These are phyloP conservation scores for Limnephilus lunatus DNA, from an alignment of 2,888 invertebrate species.

Conservation along the genomic window DNA sequence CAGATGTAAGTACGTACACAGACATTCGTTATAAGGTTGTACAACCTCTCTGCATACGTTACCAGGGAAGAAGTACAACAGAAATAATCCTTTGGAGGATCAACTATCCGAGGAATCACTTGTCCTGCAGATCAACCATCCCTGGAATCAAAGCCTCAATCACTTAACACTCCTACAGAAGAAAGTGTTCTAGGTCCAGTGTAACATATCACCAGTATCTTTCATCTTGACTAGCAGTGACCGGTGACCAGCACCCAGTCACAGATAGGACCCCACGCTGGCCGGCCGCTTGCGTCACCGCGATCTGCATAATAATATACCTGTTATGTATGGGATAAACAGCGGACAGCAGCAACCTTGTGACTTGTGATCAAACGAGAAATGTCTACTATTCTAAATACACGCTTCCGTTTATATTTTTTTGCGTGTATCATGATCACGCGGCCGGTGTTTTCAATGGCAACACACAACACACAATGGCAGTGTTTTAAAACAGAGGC, in stretches of 20 bases:
- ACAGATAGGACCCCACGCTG: not conserved
- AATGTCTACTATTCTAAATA: constrained; percentile 18
- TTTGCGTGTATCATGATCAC: not conserved
- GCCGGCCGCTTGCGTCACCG: constrained; percentile 12
- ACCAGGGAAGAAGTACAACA: too few relatives aligned
- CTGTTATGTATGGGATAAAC: constrained; percentile 36
- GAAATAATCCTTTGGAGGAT: too few relatives aligned
- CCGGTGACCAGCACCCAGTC: not conserved
- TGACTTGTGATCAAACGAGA: constrained; percentile 36
- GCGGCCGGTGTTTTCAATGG: not conserved
- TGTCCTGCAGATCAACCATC: too few relatives aligned
- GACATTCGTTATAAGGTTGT: too few relatives aligned
- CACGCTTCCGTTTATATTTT: constrained; percentile 11
- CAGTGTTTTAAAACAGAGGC: not conserved
- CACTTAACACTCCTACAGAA: not conserved
- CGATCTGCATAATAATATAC: constrained; percentile 39
- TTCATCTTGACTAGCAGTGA: not conserved
- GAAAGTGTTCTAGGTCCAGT: not conserved
- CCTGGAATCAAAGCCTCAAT: not conserved
- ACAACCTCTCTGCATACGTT: too few relatives aligned
- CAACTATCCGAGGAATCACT: too few relatives aligned
- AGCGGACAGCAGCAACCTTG: not conserved
- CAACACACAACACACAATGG: not conserved
- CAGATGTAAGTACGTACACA: too few relatives aligned
- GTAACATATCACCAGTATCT: not conserved